Evolutionary conservation across 2,888 invertebrate species (phyloP).

Genomic region (Pseudanteris insignis): DNA sequence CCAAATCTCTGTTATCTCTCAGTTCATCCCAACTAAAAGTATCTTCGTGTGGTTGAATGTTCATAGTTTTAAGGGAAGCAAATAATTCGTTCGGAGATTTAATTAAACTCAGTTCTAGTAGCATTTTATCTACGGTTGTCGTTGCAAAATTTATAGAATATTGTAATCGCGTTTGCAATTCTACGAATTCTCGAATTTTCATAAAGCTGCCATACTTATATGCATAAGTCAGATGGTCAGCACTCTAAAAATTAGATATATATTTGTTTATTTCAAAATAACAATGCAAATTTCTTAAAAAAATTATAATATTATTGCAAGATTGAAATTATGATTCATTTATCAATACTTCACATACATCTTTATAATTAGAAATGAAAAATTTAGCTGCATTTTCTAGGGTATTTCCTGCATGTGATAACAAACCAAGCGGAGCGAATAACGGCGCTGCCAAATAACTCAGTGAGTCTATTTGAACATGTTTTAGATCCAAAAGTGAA

Average conservation of each 20-base stretch:
- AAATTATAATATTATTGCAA: too few species aligned
- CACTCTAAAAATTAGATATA: conserved; percentile 70
- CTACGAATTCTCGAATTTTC: conserved; percentile 89
- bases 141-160: conserved; percentile 82
- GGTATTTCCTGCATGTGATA: conserved; percentile 75
- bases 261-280: not conserved
- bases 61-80: conserved; percentile 56
- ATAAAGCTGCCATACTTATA: conserved; percentile 95
- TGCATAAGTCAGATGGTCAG: conserved; percentile 89
- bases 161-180: conserved; percentile 82
- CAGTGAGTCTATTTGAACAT: conserved; percentile 91
- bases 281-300: not conserved
- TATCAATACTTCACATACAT: too few species aligned
- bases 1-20: conserved; percentile 63
- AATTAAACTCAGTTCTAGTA: conserved; percentile 72
- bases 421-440: conserved; percentile 77
- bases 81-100: conserved; percentile 53
- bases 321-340: not conserved
- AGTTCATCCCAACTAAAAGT: conserved; percentile 57
- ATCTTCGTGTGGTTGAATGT: conserved; percentile 58
- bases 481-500: conserved; percentile 82
- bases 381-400: conserved; percentile 83
- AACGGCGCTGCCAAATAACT: conserved; percentile 85
- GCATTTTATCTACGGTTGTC: conserved; percentile 74
- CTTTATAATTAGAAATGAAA: conserved; percentile 88